These are phyloP conservation scores for Megalonaias nervosa DNA, from an alignment of 1,140 invertebrate species.

Conservation along the genomic window DNA sequence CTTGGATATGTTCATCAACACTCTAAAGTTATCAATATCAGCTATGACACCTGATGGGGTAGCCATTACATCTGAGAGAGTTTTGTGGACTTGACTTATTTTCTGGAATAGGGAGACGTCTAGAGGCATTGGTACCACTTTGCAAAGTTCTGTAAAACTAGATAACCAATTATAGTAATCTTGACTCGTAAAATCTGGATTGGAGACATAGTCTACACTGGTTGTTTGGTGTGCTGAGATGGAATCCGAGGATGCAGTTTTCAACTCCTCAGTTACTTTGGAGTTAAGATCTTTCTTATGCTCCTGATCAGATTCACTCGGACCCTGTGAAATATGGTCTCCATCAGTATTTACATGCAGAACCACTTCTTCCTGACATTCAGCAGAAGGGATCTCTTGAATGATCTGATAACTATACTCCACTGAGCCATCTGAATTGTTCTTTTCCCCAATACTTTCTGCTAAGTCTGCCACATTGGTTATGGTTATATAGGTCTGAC, in stretches of 20 bases:
- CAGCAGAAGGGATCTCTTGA: too few relatives aligned
- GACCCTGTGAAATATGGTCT: too few relatives aligned
- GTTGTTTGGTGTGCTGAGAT: too few relatives aligned
- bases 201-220: constrained; percentile 50
- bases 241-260: too few relatives aligned
- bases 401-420: too few relatives aligned
- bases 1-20: constrained; percentile 65
- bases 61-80: constrained; percentile 65
- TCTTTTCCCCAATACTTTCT: neutral
- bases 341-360: too few relatives aligned
- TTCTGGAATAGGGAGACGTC: constrained; percentile 63
- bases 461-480: constrained; percentile 18
- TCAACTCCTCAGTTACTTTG: too few relatives aligned
- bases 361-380: too few relatives aligned
- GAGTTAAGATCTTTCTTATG: too few relatives aligned
- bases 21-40: constrained; percentile 64
- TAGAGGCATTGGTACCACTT: constrained; percentile 62
- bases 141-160: constrained; percentile 63
- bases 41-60: constrained; percentile 62
- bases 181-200: constrained; percentile 65
- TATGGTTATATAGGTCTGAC: constrained; percentile 30
- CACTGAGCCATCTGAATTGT: constrained; percentile 11
- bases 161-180: constrained; percentile 69
- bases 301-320: too few relatives aligned
- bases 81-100: constrained; percentile 68